A percentile compares a stretch with the other conserved stretches of the same genome.
These are phyloP conservation scores for Noctua janthe DNA, from an alignment of 2,888 invertebrate species.

Conservation along the genomic window DNA sequence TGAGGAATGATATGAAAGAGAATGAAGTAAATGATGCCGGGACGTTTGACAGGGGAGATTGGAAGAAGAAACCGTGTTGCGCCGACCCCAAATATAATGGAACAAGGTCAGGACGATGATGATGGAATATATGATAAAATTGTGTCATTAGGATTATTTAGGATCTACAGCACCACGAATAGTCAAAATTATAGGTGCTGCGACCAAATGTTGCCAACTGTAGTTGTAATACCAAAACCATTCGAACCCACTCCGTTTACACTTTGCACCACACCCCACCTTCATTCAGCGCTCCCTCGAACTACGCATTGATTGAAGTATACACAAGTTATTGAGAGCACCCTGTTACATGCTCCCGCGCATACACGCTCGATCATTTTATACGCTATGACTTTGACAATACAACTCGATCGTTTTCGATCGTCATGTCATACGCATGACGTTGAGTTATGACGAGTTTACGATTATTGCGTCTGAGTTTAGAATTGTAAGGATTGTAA, in stretches of 20 bases:
- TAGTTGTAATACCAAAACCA: not conserved
- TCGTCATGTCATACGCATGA: conserved; percentile 42
- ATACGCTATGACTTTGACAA: conserved; percentile 54
- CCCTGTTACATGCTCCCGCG: conserved; percentile 53
- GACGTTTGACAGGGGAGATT: no score
- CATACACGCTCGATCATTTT: conserved; percentile 40
- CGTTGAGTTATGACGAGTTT: conserved; percentile 55
- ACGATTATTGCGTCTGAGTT: conserved; percentile 42
- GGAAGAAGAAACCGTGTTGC: no score
- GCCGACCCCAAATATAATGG: no score
- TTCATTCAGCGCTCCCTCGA: conserved; percentile 36
- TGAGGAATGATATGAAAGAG: no score
- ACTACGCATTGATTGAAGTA: conserved; percentile 53
- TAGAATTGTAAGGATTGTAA: conserved; percentile 29
- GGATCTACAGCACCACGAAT: not conserved
- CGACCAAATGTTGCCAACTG: not conserved
- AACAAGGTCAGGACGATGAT: no score
- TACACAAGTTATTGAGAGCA: conserved; percentile 61
- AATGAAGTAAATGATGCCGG: no score
- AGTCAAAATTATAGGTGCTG: not conserved
- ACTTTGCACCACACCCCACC: conserved; percentile 32
- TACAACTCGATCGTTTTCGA: conserved; percentile 45
- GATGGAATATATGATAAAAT: not conserved
- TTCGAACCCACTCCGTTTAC: not conserved
- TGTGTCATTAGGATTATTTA: not conserved